phyloP scores from a whole-genome alignment of 2,113 vertebrate genomes.

The Nanorana parkeri region DNA sequence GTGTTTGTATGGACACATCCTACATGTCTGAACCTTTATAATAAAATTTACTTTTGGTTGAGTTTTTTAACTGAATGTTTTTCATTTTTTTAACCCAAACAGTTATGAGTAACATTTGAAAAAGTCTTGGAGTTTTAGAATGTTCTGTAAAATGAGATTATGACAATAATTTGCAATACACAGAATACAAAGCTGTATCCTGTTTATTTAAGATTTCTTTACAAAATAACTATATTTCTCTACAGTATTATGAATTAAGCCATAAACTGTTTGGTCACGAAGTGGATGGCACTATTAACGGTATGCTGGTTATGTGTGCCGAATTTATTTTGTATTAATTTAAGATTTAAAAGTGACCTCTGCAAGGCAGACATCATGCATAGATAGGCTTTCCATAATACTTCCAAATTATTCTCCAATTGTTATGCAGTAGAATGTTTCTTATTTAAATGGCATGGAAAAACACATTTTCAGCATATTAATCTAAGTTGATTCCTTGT shows the following conservation, averaged over 20 bases:
- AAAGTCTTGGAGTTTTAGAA: too few relatives aligned
- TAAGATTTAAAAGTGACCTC: constrained; percentile 12
- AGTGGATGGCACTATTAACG: background rate
- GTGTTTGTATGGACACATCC: too few relatives aligned
- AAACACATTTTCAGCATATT: constrained; percentile 64
- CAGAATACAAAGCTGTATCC: background rate
- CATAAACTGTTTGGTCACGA: background rate
- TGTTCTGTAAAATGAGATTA: too few relatives aligned
- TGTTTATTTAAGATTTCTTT: background rate
- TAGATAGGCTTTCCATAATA: background rate
- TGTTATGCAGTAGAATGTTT: constrained; percentile 60
- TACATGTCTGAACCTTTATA: too few relatives aligned
- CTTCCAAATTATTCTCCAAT: constrained; percentile 58
- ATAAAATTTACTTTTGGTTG: too few relatives aligned
- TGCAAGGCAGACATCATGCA: constrained; percentile 1
- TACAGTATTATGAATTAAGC: background rate
- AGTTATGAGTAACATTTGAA: too few relatives aligned
- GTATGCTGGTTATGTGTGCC: constrained; percentile 10
- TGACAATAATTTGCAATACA: too few relatives aligned
- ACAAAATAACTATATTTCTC: background rate
- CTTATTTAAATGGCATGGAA: constrained; percentile 60
- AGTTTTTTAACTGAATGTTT: too few relatives aligned
- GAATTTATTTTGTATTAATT: constrained; percentile 7
- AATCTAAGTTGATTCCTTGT: constrained; percentile 65
- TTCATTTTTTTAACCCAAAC: too few relatives aligned